Evolutionary conservation across 2,888 invertebrate genomes (phyloP).

Genomic region (Sipha maydis): DNA sequence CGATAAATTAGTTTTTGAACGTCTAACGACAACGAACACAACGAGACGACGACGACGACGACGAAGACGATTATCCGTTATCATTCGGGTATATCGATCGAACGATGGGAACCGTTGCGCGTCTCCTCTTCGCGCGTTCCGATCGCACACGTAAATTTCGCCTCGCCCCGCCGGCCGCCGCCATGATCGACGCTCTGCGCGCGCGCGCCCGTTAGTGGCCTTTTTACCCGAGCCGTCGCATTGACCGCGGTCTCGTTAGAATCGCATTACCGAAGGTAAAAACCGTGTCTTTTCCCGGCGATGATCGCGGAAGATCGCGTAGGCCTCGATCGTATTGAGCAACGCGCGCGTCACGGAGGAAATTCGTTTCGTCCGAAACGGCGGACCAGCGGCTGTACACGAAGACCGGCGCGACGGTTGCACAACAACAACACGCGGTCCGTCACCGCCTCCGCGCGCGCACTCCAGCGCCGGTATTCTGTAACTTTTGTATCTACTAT

Average conservation of each 20-base stretch:
- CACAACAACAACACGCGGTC: not conserved
- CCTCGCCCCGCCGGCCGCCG: not conserved
- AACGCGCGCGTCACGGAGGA: conserved; percentile 51
- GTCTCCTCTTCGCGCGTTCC: not conserved
- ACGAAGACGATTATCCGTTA: not conserved
- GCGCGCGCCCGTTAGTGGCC: too few species aligned
- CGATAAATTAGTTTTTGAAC: conserved; percentile 60
- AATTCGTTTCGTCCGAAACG: conserved; percentile 47
- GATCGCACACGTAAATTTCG: conserved; percentile 5
- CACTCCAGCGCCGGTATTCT: too few species aligned
- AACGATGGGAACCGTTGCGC: conserved; percentile 51
- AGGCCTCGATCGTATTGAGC: conserved; percentile 12
- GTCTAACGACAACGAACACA: conserved; percentile 1
- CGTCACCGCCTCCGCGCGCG: not conserved
- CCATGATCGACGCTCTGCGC: too few species aligned
- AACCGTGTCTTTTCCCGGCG: not conserved
- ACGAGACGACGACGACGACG: not conserved
- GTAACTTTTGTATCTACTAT: too few species aligned
- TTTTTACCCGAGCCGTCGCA: too few species aligned
- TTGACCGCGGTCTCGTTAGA: conserved; percentile 28
- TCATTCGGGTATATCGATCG: conserved; percentile 52
- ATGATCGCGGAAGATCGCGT: conserved; percentile 32
- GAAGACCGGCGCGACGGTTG: conserved; percentile 6
- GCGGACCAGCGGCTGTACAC: too few species aligned
- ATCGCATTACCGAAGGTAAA: conserved; percentile 58